Evolutionary conservation across 2,888 invertebrate species (phyloP), one percentile per base, ranked within the genome.

Genomic region (Limnephilus lunatus): DNA sequence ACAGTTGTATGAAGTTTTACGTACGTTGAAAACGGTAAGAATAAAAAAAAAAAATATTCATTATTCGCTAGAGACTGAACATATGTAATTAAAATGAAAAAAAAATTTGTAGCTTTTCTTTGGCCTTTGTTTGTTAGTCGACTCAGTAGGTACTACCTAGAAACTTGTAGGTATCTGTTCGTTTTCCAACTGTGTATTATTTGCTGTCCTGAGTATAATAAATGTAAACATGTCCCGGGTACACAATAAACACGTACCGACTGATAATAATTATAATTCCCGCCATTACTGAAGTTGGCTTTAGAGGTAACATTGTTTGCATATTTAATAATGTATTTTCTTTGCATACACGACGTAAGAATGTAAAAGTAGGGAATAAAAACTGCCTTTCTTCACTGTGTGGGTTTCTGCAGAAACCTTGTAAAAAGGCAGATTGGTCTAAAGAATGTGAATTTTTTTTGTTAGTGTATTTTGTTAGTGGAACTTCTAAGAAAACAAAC

Each of bases 181-280:
- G 25, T 68, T 68, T 68, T 68, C 25, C 68, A 68, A 25, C 68
- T 68, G 68, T 25, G 25, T n/a, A 68, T 44, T 48, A 48, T 68
- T 68, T 68, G n/a, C 68, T 68, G 68, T n/a, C 68, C 68, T 68
- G n/a, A 25, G 25, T 25, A 1, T 82, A 82, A 82, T 82, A 82
- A 82, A 82, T 32, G 32, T 82, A 14, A 82, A 32, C 82, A 82
- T 32, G 82, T 82, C 5, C 82, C 81, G 31, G 30, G 81, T 15
- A 81, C 15, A 81, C 81, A 81, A 81, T 81, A 31, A 81, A 81
- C 81, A 19, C 9, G 82, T 82, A 31, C 31, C 32, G 82, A 31
- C 32, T 82, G 82, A 82, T 82, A 82, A 31, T 82, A 82, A 31
- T 82, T 82, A 31, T 82, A 32, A 82, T 82, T 32, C 15, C 32